Base-by-base conservation (phyloP, 2,797 vertebrate genomes). In the Rhadinocentrus ornatus region DNA sequence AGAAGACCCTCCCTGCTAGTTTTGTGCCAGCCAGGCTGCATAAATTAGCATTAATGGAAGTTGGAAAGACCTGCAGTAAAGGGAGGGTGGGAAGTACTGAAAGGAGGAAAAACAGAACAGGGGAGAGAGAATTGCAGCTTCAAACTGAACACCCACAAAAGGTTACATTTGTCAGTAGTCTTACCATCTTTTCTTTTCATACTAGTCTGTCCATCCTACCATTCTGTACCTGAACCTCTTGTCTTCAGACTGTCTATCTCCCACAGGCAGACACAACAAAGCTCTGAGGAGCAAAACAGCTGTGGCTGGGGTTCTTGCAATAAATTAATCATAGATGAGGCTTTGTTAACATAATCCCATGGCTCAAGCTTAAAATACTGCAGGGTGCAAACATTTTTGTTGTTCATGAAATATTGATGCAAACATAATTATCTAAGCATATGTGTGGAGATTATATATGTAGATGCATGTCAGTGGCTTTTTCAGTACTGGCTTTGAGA, bases 241-340 rank as follows among this genome's bases (percentile, higher is more conserved):
- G 78, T 84, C 78, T 88, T 79, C 89, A 76, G 69, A 77, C 78
- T 70, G 78, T 84, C 90, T 90, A 92, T 93, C 90, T 92, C 75
- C 71, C 61, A 65, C 69, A 78, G 74, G 87, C 92, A 89, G 90
- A 77, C 80, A 65, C 64, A 65, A 91, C 86, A 76, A 89, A 83
- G 86, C 88, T 90, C 77, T 62, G 81, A 86, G 86, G 79, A 74
- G 63, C 69, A 80, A 83, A 84, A 83, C 86, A 88, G 81, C 75
- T 76, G 86, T 81, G 79, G 83, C 88, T 84, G 69, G 61, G 79
- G 73, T 86, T 87, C 64, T 83, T 82, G 78, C 86, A 82, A 69
- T 81, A 87, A 90, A 93, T 94, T 86, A 95, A 94, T 94, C 93
- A 93, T 93, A 88, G 90, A 94, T 93, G 92, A 93, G 84, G 82